Conservation (phyloP, 2,113 vertebrate species). For the Brienomyrus brachyistius region DNA sequence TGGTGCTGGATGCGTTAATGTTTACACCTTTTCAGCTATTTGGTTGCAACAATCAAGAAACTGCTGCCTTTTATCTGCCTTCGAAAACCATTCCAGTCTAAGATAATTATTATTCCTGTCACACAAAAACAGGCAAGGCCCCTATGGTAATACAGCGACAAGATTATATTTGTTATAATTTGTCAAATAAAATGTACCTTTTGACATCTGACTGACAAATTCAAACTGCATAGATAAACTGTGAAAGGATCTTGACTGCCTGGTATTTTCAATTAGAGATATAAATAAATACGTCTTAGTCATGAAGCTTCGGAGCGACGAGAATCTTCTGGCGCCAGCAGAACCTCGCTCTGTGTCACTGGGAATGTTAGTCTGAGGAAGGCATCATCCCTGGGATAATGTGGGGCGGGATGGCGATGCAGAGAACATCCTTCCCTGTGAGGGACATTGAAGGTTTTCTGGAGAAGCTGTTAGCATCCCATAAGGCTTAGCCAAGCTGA, state of each 20-base stretch:
- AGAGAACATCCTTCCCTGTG: constrained; percentile 44
- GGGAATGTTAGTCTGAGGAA: background rate
- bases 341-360: background rate
- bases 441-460: constrained; percentile 52
- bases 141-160: constrained; percentile 1
- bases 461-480: constrained; percentile 44
- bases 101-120: background rate
- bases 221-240: background rate
- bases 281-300: background rate
- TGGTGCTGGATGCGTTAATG: background rate
- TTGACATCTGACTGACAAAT: background rate
- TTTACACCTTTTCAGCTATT: background rate
- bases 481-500: background rate
- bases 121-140: background rate
- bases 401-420: constrained; percentile 44
- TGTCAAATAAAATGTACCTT: constrained; percentile 4
- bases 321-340: background rate
- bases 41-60: background rate
- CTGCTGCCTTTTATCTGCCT: background rate
- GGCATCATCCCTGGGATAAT: constrained; percentile 32
- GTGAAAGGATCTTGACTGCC: background rate
- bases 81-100: background rate
- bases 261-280: background rate
- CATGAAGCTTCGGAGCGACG: background rate
- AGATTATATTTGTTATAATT: constrained; percentile 4